Percentiles rank a stretch among this genome's conserved stretches.
Conservation (phyloP, 2,888 invertebrate genomes). For the Agrochola lota region DNA sequence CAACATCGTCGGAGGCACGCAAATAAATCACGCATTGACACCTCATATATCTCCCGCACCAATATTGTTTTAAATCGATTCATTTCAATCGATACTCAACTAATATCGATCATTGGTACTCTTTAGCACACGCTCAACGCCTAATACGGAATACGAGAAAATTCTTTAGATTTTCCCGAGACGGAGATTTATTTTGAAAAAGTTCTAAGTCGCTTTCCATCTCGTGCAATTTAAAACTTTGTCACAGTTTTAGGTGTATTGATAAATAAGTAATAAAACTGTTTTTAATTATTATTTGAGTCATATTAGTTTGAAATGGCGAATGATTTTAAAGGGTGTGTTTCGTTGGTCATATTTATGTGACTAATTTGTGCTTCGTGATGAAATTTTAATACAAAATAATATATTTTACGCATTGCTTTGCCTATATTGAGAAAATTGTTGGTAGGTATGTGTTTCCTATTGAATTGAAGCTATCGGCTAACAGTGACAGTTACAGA, state of each 20-base stretch:
- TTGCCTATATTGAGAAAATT: conserved; percentile 9
- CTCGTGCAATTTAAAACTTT: conserved; percentile 40
- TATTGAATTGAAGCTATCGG: conserved; percentile 18
- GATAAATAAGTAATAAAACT: conserved; percentile 30
- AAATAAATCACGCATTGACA: conserved; percentile 86
- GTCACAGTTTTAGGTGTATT: conserved; percentile 18
- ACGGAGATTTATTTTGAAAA: conserved; percentile 48
- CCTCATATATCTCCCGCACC: conserved; percentile 82
- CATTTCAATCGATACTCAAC: conserved; percentile 68
- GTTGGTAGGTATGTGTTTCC: neutral
- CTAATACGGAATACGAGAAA: conserved; percentile 70
- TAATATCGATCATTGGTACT: conserved; percentile 74
- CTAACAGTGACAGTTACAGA: conserved; percentile 40
- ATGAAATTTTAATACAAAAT: conserved; percentile 1
- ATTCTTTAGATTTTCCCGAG: conserved; percentile 54
- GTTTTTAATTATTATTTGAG: conserved; percentile 24
- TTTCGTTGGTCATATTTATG: conserved; percentile 11
- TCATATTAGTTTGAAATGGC: conserved; percentile 26
- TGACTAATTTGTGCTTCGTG: conserved; percentile 15
- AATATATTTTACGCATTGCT: neutral
- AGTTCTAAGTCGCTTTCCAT: conserved; percentile 37
- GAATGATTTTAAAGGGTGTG: conserved; percentile 22
- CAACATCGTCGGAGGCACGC: conserved; percentile 65
- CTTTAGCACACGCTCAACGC: conserved; percentile 62
- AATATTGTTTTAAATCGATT: conserved; percentile 79